Percentiles rank a stretch among this genome's conserved stretches.
Conservation (phyloP, 2,888 invertebrate species). For the Euspilapteryx auroguttella region DNA sequence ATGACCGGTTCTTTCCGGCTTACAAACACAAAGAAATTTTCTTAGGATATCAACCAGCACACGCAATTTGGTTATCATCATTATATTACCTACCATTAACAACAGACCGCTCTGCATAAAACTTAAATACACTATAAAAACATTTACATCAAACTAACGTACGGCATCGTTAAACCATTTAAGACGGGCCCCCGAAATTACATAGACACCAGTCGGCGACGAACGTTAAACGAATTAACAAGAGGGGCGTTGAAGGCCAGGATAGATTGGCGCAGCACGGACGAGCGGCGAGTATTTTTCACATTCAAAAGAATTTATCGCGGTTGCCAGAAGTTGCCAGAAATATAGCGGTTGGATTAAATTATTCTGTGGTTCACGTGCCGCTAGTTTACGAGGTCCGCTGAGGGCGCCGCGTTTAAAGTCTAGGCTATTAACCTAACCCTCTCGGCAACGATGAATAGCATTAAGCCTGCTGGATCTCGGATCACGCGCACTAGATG, state of each 20-base stretch:
- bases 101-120: constrained; percentile 1
- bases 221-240: no score
- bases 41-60: no score
- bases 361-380: constrained; percentile 23
- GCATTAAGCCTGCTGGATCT: constrained; percentile 14
- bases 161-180: no score
- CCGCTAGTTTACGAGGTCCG: constrained; percentile 14
- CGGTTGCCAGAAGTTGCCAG: constrained; percentile 5
- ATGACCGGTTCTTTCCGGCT: neutral
- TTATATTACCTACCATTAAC: constrained; percentile 2
- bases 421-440: constrained; percentile 14
- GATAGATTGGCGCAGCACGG: neutral
- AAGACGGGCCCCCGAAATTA: no score
- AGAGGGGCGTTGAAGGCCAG: neutral
- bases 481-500: constrained; percentile 8
- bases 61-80: constrained; percentile 4
- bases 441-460: constrained; percentile 10
- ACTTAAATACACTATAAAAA: constrained; percentile 1
- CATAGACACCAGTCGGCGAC: no score
- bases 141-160: constrained; percentile 1
- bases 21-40: neutral
- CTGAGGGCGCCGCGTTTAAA: constrained; percentile 13
- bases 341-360: constrained; percentile 17
- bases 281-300: constrained; percentile 1
- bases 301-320: constrained; percentile 6